These are phyloP conservation scores for Paedocypris micromegethes DNA, from an alignment of 2,797 vertebrate species.

Conservation along the genomic window DNA sequence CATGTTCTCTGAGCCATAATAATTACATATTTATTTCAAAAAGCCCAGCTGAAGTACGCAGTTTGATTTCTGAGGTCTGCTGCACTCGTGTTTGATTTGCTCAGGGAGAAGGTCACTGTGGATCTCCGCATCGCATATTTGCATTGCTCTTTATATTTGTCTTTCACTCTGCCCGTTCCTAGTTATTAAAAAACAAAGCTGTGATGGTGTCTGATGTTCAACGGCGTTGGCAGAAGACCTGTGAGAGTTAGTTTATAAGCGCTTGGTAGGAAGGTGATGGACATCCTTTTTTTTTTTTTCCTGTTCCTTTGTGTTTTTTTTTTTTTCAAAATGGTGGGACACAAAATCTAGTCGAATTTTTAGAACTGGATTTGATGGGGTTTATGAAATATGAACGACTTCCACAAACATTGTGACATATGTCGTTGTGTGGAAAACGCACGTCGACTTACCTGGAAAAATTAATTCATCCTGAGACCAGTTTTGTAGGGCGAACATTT, in stretches of 20 bases:
- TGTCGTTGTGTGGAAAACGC: too few species aligned
- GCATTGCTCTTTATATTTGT: conserved; percentile 47
- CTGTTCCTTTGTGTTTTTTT: too few species aligned
- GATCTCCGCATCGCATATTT: conserved; percentile 52
- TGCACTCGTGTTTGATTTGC: conserved; percentile 60
- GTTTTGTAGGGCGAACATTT: too few species aligned
- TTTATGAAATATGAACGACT: too few species aligned
- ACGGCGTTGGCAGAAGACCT: conserved; percentile 3
- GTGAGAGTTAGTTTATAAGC: not conserved
- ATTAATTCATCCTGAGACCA: too few species aligned
- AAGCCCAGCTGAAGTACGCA: conserved; percentile 52
- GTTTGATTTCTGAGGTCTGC: conserved; percentile 58
- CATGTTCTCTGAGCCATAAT: conserved; percentile 60
- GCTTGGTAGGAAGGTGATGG: too few species aligned
- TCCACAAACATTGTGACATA: too few species aligned
- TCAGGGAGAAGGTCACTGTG: conserved; percentile 59
- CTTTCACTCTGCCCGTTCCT: conserved; percentile 7
- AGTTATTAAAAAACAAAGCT: conserved; percentile 31
- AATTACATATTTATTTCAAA: conserved; percentile 67
- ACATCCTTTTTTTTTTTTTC: too few species aligned
- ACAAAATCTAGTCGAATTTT: too few species aligned
- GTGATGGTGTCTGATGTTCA: conserved; percentile 8
- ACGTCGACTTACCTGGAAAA: too few species aligned
- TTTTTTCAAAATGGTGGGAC: too few species aligned
- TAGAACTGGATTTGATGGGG: too few species aligned